Conservation (phyloP, 1,140 invertebrate genomes). For the Ips nitidus region DNA sequence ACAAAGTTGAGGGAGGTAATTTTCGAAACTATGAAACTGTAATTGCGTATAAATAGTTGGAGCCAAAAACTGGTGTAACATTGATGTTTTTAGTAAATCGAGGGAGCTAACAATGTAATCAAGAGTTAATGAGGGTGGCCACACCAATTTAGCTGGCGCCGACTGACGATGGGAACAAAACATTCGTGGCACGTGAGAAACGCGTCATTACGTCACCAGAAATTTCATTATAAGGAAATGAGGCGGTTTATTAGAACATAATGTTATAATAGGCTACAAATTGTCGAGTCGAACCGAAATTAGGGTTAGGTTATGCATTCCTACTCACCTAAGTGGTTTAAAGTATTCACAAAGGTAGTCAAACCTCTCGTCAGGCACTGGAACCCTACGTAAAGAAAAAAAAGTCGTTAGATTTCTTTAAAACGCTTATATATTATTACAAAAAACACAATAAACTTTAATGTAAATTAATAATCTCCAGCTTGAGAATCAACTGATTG, state of each 20-base stretch:
- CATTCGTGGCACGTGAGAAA: conserved; percentile 30
- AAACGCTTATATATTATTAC: not conserved
- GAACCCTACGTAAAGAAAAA: conserved; percentile 84
- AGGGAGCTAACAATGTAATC: conserved; percentile 32
- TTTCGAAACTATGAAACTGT: not conserved
- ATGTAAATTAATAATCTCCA: not conserved
- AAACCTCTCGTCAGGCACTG: conserved; percentile 94
- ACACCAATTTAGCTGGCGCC: conserved; percentile 44
- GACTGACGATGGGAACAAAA: conserved; percentile 39
- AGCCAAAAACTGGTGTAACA: conserved; percentile 12
- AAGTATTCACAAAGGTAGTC: conserved; percentile 93
- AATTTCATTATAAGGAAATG: conserved; percentile 14
- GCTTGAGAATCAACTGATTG: not conserved
- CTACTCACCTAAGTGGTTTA: conserved; percentile 87
- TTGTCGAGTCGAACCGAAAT: not conserved
- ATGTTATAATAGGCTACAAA: not conserved
- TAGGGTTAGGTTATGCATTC: not conserved
- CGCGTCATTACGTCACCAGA: conserved; percentile 28
- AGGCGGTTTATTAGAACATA: not conserved
- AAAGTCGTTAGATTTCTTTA: conserved; percentile 39
- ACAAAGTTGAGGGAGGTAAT: not conserved
- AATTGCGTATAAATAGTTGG: not conserved
- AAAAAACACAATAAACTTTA: not conserved
- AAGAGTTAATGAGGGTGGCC: conserved; percentile 38
- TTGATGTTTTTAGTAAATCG: conserved; percentile 4